Evolutionary conservation across 2,797 vertebrate species (phyloP).

Genomic region (Rhabdomys pumilio): DNA sequence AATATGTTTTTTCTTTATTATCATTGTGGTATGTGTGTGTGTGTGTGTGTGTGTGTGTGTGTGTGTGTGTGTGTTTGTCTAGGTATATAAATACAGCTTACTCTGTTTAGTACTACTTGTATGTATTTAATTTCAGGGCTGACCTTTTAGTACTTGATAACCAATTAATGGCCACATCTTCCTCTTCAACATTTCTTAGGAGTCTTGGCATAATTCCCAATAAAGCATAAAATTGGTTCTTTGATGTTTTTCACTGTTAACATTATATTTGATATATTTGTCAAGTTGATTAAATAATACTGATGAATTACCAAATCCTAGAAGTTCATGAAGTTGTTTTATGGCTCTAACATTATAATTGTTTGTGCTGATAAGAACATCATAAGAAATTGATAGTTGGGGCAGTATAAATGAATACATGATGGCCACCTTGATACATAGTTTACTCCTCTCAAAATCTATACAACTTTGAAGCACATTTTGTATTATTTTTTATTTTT

Average conservation of each 20-base stretch:
- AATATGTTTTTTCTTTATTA: neutral
- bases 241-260: neutral
- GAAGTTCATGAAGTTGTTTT: neutral
- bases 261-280: neutral
- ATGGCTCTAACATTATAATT: neutral
- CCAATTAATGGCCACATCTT: neutral
- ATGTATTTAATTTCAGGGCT: neutral
- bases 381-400: too few species aligned
- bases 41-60: neutral
- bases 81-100: neutral
- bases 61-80: neutral
- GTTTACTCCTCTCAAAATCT: neutral
- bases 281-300: neutral
- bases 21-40: neutral
- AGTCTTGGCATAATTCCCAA: neutral
- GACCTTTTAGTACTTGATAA: neutral
- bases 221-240: neutral
- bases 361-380: neutral
- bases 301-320: neutral
- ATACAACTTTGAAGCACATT: neutral
- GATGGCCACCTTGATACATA: neutral
- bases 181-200: neutral
- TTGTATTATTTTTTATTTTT: neutral
- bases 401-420: neutral
- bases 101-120: neutral